Percentiles rank a stretch among this genome's conserved stretches.
Conservation (phyloP, 2,797 vertebrate genomes). For the Pelochelys cantorii region DNA sequence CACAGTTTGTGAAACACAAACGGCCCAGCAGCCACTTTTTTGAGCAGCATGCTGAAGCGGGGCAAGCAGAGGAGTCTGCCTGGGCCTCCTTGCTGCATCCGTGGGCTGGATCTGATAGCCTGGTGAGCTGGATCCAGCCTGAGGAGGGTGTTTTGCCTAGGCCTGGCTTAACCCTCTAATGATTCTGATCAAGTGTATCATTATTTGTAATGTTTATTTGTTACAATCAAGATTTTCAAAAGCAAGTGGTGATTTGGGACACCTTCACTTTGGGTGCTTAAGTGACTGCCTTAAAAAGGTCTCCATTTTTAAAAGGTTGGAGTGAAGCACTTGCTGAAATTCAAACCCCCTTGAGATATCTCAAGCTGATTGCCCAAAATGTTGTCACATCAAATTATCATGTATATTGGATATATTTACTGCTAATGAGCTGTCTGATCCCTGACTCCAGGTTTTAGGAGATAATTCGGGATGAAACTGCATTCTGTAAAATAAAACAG, state of each 20-base stretch:
- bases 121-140: too few relatives aligned
- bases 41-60: too few relatives aligned
- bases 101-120: too few relatives aligned
- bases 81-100: too few relatives aligned
- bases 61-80: too few relatives aligned
- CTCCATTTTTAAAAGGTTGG: rapidly evolving
- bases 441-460: not conserved
- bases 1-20: too few relatives aligned
- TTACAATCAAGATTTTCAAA: not conserved
- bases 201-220: too few relatives aligned
- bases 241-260: not conserved
- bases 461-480: not conserved
- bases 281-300: rapidly evolving
- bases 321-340: not conserved
- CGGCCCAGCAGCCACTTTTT: too few relatives aligned
- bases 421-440: not conserved
- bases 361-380: not conserved
- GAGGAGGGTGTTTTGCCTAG: too few relatives aligned
- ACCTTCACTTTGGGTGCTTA: not conserved
- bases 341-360: not conserved
- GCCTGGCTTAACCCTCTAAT: not conserved
- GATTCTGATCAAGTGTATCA: not conserved
- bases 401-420: not conserved
- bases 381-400: not conserved
- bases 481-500: not conserved